Conservation (phyloP, 1,140 invertebrate genomes). For the Brachionus calyciflorus region DNA sequence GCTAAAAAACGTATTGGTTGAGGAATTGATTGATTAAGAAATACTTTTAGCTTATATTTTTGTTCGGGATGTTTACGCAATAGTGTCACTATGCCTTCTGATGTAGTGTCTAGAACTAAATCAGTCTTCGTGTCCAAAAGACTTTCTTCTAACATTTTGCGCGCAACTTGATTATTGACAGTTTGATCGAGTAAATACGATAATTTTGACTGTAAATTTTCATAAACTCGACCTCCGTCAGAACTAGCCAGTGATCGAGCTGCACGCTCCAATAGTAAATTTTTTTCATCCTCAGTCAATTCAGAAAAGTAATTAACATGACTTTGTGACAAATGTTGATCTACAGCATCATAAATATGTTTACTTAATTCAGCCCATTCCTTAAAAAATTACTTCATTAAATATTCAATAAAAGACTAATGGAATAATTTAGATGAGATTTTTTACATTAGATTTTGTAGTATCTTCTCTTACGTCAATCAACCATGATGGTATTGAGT, state of each 20-base stretch:
- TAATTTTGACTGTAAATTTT: constrained; percentile 31
- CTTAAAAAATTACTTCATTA: constrained; percentile 1
- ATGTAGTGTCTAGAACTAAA: constrained; percentile 32
- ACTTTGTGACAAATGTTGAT: constrained; percentile 45
- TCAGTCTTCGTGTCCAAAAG: constrained; percentile 43
- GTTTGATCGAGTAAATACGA: constrained; percentile 42
- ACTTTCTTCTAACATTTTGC: constrained; percentile 12
- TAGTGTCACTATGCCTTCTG: constrained; percentile 23
- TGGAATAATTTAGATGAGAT: not conserved
- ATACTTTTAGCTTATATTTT: constrained; percentile 45
- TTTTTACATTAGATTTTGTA: constrained; percentile 12
- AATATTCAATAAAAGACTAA: too few relatives aligned
- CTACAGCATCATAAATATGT: constrained; percentile 45
- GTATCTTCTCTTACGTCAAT: constrained; percentile 19
- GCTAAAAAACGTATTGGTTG: constrained; percentile 44
- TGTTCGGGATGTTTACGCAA: constrained; percentile 40
- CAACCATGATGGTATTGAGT: constrained; percentile 33
- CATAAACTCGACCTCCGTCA: constrained; percentile 10
- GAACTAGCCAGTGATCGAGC: constrained; percentile 12
- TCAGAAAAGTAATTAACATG: constrained; percentile 43
- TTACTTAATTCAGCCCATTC: constrained; percentile 36
- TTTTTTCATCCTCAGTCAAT: constrained; percentile 40
- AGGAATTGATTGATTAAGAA: constrained; percentile 44
- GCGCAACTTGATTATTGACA: constrained; percentile 40
- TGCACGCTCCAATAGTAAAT: constrained; percentile 37